A percentile compares a stretch with the other conserved stretches of the same genome.
Conservation (phyloP, 2,797 vertebrate species). For the Catharus ustulatus region DNA sequence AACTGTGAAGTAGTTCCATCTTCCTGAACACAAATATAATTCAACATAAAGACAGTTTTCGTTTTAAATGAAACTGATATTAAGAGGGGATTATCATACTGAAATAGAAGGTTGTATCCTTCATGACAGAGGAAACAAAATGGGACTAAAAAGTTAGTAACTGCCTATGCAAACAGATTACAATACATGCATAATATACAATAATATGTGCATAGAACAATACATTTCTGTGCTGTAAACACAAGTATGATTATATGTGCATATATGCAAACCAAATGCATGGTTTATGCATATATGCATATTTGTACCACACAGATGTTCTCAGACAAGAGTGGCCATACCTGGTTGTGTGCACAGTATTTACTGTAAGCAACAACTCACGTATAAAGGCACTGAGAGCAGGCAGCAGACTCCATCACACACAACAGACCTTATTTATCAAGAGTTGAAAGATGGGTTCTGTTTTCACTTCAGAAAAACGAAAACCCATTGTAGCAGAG, state of each 20-base stretch:
- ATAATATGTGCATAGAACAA: slow-evolving; percentile 1
- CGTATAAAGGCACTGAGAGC: not conserved
- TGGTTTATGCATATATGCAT: slow-evolving; percentile 1
- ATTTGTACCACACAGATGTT: not conserved
- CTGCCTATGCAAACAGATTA: not conserved
- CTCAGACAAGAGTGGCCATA: not conserved
- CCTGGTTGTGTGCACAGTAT: not conserved
- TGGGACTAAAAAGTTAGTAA: not conserved
- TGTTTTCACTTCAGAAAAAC: slow-evolving; percentile 30
- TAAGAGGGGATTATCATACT: not conserved
- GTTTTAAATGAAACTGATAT: not conserved
- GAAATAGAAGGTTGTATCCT: not conserved
- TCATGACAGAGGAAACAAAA: not conserved
- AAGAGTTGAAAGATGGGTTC: slow-evolving; percentile 2
- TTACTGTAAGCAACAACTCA: not conserved
- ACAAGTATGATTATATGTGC: not conserved
- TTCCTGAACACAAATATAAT: slow-evolving; percentile 45
- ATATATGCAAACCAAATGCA: slow-evolving; percentile 22
- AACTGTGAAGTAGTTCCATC: not conserved
- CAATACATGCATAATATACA: not conserved
- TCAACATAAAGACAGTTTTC: not conserved
- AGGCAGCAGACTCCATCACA: not conserved
- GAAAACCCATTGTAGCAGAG: not conserved
- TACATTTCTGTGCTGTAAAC: not conserved
- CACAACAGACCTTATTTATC: not conserved